A percentile compares a stretch with the other conserved stretches of the same genome.
phyloP scores from a whole-genome alignment of 2,888 invertebrate genomes.

The Podotricha telesiphe region DNA sequence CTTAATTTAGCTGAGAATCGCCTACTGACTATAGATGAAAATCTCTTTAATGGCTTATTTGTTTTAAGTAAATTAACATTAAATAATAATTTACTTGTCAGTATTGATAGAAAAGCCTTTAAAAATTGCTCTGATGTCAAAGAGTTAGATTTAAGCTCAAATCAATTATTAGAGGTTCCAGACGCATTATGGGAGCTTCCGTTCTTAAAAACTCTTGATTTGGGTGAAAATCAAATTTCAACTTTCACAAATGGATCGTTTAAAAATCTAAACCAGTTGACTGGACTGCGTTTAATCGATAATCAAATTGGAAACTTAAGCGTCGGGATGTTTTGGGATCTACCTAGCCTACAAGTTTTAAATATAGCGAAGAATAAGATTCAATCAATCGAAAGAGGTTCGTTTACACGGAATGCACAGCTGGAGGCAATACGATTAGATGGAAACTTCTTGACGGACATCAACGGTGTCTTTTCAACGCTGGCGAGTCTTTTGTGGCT shows the following conservation, averaged over 20 bases:
- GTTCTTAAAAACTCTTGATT: slow-evolving; percentile 93
- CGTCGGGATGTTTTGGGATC: slow-evolving; percentile 93
- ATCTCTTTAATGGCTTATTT: slow-evolving; percentile 92
- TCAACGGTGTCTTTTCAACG: slow-evolving; percentile 94
- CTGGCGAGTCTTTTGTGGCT: slow-evolving; percentile 93
- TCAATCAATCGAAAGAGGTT: slow-evolving; percentile 91
- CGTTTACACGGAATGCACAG: slow-evolving; percentile 91
- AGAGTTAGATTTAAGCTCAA: slow-evolving; percentile 94
- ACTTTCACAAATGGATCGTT: slow-evolving; percentile 93
- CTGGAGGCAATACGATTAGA: slow-evolving; percentile 94
- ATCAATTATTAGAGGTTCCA: slow-evolving; percentile 91
- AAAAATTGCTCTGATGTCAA: slow-evolving; percentile 94
- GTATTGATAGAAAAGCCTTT: slow-evolving; percentile 91
- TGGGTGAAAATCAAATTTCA: slow-evolving; percentile 95
- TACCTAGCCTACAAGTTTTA: slow-evolving; percentile 92
- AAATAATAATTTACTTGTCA: slow-evolving; percentile 92
- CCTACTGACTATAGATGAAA: slow-evolving; percentile 90
- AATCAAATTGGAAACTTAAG: slow-evolving; percentile 94
- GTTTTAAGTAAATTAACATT: slow-evolving; percentile 92
- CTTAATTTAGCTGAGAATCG: slow-evolving; percentile 94
- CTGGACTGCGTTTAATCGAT: slow-evolving; percentile 93
- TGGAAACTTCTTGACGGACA: slow-evolving; percentile 93
- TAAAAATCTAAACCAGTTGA: slow-evolving; percentile 92
- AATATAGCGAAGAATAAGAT: slow-evolving; percentile 96
- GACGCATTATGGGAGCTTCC: slow-evolving; percentile 91